A percentile compares a stretch with the other conserved stretches of the same genome.
These are phyloP conservation scores for Oryctes rhinoceros DNA, from an alignment of 1,140 invertebrate genomes.

Conservation along the genomic window DNA sequence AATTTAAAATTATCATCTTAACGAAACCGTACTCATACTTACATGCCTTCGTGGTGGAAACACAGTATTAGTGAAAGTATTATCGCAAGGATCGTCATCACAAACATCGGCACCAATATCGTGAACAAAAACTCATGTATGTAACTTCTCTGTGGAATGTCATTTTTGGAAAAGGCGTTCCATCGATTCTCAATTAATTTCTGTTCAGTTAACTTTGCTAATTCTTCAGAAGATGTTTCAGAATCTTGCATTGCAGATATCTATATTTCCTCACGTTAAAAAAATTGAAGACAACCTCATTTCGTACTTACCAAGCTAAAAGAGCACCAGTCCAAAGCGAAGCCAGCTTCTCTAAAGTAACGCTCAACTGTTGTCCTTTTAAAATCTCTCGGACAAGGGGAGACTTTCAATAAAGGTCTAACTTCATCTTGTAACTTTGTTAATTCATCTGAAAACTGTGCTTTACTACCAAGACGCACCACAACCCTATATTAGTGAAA, in stretches of 20 bases:
- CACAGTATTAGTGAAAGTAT: conserved; percentile 78
- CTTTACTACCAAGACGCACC: conserved; percentile 78
- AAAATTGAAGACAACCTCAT: background rate
- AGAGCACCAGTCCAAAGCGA: conserved; percentile 88
- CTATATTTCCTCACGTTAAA: conserved; percentile 44
- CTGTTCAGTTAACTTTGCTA: conserved; percentile 47
- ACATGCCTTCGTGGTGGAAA: conserved; percentile 81
- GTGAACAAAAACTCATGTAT: conserved; percentile 74
- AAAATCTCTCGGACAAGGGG: conserved; percentile 80
- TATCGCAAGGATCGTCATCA: conserved; percentile 73
- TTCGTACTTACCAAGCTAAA: conserved; percentile 75
- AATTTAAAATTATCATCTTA: conserved; percentile 40
- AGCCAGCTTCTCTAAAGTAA: conserved; percentile 78
- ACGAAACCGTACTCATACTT: conserved; percentile 63
- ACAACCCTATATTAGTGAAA: conserved; percentile 72
- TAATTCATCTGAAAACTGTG: conserved; percentile 77
- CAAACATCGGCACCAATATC: conserved; percentile 73
- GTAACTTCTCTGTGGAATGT: conserved; percentile 76
- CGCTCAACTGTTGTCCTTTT: conserved; percentile 87
- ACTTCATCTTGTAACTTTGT: conserved; percentile 83
- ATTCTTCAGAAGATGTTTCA: conserved; percentile 52
- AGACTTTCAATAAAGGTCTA: conserved; percentile 76
- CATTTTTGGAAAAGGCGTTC: conserved; percentile 66
- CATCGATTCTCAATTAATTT: conserved; percentile 62
- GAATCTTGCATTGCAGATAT: conserved; percentile 58